phyloP scores from a whole-genome alignment of 2,888 invertebrate genomes.

The Muschampia plurimacula region DNA sequence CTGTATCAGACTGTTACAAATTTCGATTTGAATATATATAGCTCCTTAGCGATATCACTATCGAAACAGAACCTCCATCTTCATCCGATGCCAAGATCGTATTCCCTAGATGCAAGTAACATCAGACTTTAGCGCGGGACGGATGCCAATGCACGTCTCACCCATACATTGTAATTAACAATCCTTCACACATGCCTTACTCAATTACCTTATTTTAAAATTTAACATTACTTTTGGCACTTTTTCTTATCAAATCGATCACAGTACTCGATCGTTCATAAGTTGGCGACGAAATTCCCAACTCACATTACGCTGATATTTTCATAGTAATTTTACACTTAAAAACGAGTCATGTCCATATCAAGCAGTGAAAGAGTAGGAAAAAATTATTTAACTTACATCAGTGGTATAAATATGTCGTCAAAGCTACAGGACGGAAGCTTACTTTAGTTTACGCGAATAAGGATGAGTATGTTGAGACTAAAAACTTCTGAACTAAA shows the following conservation, averaged over 20 bases:
- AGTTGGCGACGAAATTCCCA: slow-evolving; percentile 22
- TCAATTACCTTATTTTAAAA: slow-evolving; percentile 39
- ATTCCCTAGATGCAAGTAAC: slow-evolving; percentile 40
- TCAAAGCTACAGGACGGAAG: slow-evolving; percentile 61
- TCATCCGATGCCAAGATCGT: slow-evolving; percentile 47
- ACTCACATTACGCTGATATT: slow-evolving; percentile 35
- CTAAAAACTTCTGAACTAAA: not conserved
- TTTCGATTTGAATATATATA: not conserved
- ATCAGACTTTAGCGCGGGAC: slow-evolving; percentile 64
- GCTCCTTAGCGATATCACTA: not conserved
- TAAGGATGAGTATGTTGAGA: not conserved
- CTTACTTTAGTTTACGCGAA: slow-evolving; percentile 43
- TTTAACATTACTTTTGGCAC: slow-evolving; percentile 47
- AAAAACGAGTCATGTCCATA: slow-evolving; percentile 30
- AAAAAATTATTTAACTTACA: slow-evolving; percentile 37
- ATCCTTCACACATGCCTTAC: slow-evolving; percentile 42
- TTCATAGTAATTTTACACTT: slow-evolving; percentile 34
- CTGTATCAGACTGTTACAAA: not conserved
- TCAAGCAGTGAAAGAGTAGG: slow-evolving; percentile 24
- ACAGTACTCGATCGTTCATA: slow-evolving; percentile 45
- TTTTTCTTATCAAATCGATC: slow-evolving; percentile 48
- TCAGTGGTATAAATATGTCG: slow-evolving; percentile 37
- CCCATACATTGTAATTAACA: slow-evolving; percentile 48
- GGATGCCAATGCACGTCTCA: slow-evolving; percentile 61
- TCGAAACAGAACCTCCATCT: not conserved